A percentile compares a stretch with the other conserved stretches of the same genome.
Evolutionary conservation across 64 coral and sea anemone species (phyloP).

Genomic region (Montipora efflorescens): DNA sequence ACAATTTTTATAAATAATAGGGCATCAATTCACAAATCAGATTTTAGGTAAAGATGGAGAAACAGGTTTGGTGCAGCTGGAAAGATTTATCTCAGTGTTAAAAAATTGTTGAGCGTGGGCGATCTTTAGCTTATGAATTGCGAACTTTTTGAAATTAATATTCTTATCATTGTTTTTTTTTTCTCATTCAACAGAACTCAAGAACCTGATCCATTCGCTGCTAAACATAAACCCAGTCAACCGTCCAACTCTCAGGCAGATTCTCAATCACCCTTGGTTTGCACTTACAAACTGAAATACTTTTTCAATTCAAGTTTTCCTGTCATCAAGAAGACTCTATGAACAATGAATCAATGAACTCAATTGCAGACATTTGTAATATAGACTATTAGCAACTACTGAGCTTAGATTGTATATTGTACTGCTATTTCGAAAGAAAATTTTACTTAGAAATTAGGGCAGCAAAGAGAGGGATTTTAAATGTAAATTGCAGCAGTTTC

Average conservation of each 20-base stretch:
- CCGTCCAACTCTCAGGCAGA: conserved; percentile 10
- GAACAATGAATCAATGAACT: not conserved
- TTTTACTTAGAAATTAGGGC: too few relatives aligned
- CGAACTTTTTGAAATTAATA: not conserved
- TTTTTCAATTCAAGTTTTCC: not conserved
- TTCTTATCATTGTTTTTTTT: not conserved
- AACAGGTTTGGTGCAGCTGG: too few relatives aligned
- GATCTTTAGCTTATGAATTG: too few relatives aligned
- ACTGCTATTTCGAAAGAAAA: too few relatives aligned
- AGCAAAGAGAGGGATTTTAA: too few relatives aligned
- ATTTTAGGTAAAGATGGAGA: too few relatives aligned
- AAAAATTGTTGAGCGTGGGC: too few relatives aligned
- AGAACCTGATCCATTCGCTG: not conserved
- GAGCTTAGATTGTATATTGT: too few relatives aligned
- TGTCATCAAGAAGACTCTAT: not conserved
- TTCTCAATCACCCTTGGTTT: conserved; percentile 13
- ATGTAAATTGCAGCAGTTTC: too few relatives aligned
- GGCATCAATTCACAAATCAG: too few relatives aligned
- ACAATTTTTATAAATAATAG: too few relatives aligned
- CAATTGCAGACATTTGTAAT: not conserved
- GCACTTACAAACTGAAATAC: not conserved
- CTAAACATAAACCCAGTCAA: not conserved
- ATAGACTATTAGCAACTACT: not conserved
- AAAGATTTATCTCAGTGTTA: too few relatives aligned
- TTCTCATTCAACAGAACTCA: conserved; percentile 23